phyloP scores from a whole-genome alignment of 2,888 invertebrate genomes.

The Drymonia ruficornis region DNA sequence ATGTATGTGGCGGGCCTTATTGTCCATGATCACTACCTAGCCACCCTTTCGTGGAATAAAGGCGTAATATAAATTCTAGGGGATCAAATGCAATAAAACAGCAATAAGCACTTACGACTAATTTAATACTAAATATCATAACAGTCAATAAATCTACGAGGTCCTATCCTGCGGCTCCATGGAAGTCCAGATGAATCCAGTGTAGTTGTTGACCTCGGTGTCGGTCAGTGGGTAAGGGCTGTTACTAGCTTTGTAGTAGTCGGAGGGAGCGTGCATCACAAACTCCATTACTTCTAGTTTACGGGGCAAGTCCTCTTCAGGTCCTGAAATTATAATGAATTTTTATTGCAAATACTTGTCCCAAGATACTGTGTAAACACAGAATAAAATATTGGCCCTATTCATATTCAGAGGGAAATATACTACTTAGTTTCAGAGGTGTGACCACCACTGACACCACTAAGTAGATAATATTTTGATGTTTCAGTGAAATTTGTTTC shows the following conservation, averaged over 20 bases:
- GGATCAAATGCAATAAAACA: neutral
- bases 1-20: too few species aligned
- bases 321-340: conserved; percentile 82
- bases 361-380: too few species aligned
- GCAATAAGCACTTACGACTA: neutral
- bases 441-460: too few species aligned
- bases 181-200: conserved; percentile 88
- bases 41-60: too few species aligned
- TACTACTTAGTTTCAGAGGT: too few species aligned
- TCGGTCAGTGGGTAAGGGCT: conserved; percentile 89
- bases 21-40: too few species aligned
- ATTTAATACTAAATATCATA: neutral
- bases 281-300: conserved; percentile 95
- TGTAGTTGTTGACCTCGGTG: conserved; percentile 71
- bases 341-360: too few species aligned
- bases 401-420: too few species aligned
- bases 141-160: conserved; percentile 26
- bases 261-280: conserved; percentile 96
- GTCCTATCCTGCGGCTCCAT: conserved; percentile 77
- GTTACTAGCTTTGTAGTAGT: conserved; percentile 92
- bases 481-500: too few species aligned
- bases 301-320: conserved; percentile 95
- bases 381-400: too few species aligned
- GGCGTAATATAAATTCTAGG: too few species aligned
- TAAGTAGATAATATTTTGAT: too few species aligned